These are phyloP conservation scores for Mus minutoides DNA, from an alignment of 2,797 vertebrate genomes.

Conservation along the genomic window DNA sequence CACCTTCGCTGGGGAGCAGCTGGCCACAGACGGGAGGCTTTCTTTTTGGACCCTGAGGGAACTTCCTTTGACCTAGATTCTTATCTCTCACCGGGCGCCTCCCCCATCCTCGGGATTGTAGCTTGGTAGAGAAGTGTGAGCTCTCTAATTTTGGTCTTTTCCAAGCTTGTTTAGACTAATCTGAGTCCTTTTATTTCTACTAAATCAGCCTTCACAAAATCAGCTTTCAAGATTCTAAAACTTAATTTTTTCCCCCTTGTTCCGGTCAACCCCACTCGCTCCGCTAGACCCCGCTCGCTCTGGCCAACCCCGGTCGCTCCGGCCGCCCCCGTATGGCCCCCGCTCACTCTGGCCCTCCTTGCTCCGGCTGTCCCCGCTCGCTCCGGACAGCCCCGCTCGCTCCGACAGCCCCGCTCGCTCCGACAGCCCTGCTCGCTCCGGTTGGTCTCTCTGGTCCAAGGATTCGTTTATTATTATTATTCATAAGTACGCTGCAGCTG, in stretches of 20 bases:
- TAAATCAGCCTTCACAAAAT: background rate
- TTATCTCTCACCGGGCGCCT: background rate
- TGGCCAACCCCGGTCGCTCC: too few relatives aligned
- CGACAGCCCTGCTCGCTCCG: too few relatives aligned
- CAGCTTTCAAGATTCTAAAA: background rate
- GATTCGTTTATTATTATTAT: too few relatives aligned
- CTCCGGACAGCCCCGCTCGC: too few relatives aligned
- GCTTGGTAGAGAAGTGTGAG: background rate
- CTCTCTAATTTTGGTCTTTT: background rate
- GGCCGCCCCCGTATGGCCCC: too few relatives aligned
- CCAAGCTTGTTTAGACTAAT: background rate
- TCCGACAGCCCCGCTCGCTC: too few relatives aligned
- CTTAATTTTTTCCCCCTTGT: background rate
- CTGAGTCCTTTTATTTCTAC: background rate
- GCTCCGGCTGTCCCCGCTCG: too few relatives aligned
- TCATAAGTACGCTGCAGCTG: too few relatives aligned
- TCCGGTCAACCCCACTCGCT: too few relatives aligned
- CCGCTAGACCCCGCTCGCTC: too few relatives aligned
- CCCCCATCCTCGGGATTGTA: rapidly evolving
- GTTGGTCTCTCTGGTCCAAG: too few relatives aligned
- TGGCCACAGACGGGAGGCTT: background rate
- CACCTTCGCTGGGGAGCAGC: background rate
- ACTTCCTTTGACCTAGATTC: conserved; percentile 11
- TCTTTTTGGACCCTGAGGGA: background rate
- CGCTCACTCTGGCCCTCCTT: too few relatives aligned